These are phyloP conservation scores for Drosophila helvetica DNA, from an alignment of 2,888 invertebrate genomes.

Conservation along the genomic window DNA sequence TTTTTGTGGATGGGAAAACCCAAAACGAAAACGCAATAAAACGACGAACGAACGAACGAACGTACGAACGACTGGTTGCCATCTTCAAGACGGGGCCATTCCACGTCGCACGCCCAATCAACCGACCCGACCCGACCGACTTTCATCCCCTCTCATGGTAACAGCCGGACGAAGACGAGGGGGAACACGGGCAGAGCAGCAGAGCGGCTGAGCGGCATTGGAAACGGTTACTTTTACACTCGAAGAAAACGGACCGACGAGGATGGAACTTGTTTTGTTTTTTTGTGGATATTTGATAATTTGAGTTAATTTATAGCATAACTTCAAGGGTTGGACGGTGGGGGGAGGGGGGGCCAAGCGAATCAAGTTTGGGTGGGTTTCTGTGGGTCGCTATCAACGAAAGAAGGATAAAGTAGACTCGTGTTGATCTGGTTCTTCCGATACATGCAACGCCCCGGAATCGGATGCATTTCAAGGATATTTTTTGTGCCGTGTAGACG, in stretches of 20 bases:
- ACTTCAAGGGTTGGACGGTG: constrained; percentile 21
- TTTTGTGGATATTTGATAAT: constrained; percentile 27
- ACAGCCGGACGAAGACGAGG: constrained; percentile 30
- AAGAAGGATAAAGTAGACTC: background rate
- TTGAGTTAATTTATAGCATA: constrained; percentile 46
- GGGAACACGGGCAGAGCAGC: constrained; percentile 6
- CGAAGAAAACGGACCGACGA: constrained; percentile 41
- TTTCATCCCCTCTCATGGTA: constrained; percentile 69
- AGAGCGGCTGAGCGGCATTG: constrained; percentile 39
- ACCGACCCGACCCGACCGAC: constrained; percentile 32
- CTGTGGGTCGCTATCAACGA: background rate
- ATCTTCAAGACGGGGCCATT: constrained; percentile 65
- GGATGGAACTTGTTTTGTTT: constrained; percentile 42
- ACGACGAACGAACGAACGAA: constrained; percentile 31
- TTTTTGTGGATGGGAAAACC: constrained; percentile 24
- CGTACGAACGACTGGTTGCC: constrained; percentile 57
- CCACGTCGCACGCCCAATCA: constrained; percentile 54
- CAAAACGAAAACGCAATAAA: constrained; percentile 40
- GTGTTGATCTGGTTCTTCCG: constrained; percentile 3
- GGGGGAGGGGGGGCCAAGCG: background rate
- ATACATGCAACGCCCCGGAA: constrained; percentile 49
- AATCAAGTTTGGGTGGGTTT: constrained; percentile 2
- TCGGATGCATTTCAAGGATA: constrained; percentile 55
- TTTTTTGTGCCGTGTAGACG: constrained; percentile 67
- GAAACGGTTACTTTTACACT: constrained; percentile 58